Percentiles rank a stretch among this genome's conserved stretches.
phyloP scores from a whole-genome alignment of 2,113 vertebrate genomes.

The Anthoscopus minutus region DNA sequence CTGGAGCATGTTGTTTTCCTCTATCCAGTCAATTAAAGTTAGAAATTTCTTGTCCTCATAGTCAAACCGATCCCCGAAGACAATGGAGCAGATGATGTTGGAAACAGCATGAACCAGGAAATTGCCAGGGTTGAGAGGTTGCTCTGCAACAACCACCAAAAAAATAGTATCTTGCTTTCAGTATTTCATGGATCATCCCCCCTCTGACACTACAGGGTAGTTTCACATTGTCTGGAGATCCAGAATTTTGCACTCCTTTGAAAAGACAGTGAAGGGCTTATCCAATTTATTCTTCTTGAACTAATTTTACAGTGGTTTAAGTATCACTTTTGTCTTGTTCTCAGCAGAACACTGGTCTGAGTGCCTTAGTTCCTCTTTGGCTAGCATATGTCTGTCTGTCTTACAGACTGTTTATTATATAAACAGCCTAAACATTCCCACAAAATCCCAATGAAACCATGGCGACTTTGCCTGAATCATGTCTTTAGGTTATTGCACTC shows the following conservation, averaged over 20 bases:
- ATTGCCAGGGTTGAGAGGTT: constrained; percentile 5
- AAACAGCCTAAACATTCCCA: neutral
- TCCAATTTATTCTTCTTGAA: neutral
- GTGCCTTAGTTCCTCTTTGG: neutral
- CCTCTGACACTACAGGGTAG: neutral
- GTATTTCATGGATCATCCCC: neutral
- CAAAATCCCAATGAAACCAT: neutral
- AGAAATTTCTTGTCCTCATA: constrained; percentile 67
- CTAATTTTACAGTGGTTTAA: neutral
- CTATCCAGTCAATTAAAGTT: constrained; percentile 13
- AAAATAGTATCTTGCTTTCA: neutral
- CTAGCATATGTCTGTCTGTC: neutral
- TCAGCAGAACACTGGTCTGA: neutral
- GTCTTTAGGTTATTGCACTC: neutral
- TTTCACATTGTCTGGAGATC: neutral
- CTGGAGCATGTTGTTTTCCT: neutral
- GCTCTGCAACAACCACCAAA: neutral
- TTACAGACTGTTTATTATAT: neutral
- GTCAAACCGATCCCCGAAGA: constrained; percentile 72
- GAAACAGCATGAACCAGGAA: constrained; percentile 39
- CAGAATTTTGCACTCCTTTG: neutral
- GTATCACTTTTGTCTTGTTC: neutral
- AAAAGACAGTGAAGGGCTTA: neutral
- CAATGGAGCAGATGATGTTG: constrained; percentile 70
- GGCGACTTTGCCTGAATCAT: neutral